Evolutionary conservation across 2,888 invertebrate genomes (phyloP).

Genomic region (Caenorhabditis sp.): DNA sequence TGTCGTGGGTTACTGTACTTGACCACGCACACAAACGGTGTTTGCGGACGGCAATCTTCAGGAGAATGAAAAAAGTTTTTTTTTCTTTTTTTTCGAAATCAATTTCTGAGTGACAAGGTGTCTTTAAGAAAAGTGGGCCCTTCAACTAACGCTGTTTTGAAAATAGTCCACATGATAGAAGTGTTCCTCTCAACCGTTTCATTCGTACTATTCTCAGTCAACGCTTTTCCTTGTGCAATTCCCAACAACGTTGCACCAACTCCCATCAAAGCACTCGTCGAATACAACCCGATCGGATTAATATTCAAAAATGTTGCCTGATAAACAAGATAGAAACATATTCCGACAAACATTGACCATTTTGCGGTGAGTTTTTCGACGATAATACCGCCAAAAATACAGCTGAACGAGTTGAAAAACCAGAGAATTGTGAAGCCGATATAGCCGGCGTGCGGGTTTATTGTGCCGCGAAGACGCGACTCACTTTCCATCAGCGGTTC

Average conservation of each 20-base stretch:
- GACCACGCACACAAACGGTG: too few species aligned
- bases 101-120: too few species aligned
- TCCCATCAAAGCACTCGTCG: slow-evolving; percentile 22
- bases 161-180: slow-evolving; percentile 30
- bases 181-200: slow-evolving; percentile 35
- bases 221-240: slow-evolving; percentile 30
- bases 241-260: slow-evolving; percentile 29
- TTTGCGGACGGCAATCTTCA: too few species aligned
- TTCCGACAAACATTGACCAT: slow-evolving; percentile 36
- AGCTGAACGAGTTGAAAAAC: slow-evolving; percentile 28
- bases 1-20: too few species aligned
- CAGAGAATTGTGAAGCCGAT: slow-evolving; percentile 36
- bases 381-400: slow-evolving; percentile 23
- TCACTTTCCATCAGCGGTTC: slow-evolving; percentile 32
- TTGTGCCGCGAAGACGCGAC: slow-evolving; percentile 1
- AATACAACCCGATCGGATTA: slow-evolving; percentile 18
- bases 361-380: slow-evolving; percentile 30
- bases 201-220: slow-evolving; percentile 34
- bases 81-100: too few species aligned
- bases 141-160: slow-evolving; percentile 31
- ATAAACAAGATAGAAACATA: slow-evolving; percentile 14
- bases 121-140: too few species aligned
- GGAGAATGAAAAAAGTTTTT: too few species aligned
- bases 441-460: slow-evolving; percentile 35
- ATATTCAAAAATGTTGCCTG: slow-evolving; percentile 21